phyloP scores from a whole-genome alignment of 2,797 vertebrate genomes.

The Schizopygopsis malacanthus region DNA sequence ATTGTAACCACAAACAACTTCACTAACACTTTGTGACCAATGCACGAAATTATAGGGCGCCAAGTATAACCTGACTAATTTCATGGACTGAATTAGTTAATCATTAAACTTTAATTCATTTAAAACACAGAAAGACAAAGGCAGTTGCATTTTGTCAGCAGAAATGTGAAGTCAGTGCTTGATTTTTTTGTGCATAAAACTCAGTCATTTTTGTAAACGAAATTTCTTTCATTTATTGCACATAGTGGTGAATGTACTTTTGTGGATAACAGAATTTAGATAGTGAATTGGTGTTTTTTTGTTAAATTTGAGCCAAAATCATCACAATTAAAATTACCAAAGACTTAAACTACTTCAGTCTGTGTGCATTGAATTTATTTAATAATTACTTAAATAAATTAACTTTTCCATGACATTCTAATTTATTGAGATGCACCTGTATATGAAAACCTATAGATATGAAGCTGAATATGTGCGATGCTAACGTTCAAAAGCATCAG shows the following conservation, averaged over 20 bases:
- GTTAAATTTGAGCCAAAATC: too few relatives aligned
- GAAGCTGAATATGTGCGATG: too few relatives aligned
- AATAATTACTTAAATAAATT: too few relatives aligned
- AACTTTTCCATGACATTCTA: too few relatives aligned
- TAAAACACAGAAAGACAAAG: neutral
- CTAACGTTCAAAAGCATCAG: too few relatives aligned
- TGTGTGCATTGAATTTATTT: too few relatives aligned
- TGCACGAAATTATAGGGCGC: neutral
- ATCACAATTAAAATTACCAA: too few relatives aligned
- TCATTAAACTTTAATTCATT: neutral
- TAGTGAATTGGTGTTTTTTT: too few relatives aligned
- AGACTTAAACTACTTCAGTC: too few relatives aligned
- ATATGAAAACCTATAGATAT: too few relatives aligned
- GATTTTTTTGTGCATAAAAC: neutral
- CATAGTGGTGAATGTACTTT: constrained; percentile 1
- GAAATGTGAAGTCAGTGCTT: neutral
- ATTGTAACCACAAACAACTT: constrained; percentile 2
- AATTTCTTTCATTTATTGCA: neutral
- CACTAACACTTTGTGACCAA: constrained; percentile 5
- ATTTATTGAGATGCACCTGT: too few relatives aligned
- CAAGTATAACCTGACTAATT: neutral
- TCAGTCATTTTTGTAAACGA: neutral
- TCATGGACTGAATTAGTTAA: neutral
- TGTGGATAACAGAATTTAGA: neutral
- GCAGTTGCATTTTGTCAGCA: neutral